These are phyloP conservation scores for Gisinianus flammeolus DNA, from an alignment of 2,888 invertebrate species.

Conservation along the genomic window DNA sequence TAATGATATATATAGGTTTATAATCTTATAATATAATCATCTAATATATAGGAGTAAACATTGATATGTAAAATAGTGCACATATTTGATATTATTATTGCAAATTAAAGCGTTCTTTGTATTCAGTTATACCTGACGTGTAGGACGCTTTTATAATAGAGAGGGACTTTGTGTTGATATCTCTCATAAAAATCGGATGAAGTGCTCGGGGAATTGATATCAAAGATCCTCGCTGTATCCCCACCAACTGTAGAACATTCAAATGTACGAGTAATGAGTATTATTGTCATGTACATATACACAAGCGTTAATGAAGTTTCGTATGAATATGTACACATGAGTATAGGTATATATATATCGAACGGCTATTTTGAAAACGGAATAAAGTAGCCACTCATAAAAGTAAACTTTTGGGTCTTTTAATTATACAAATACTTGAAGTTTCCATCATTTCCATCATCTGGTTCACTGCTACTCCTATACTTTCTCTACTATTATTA, in stretches of 20 bases:
- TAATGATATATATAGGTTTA: too few relatives aligned
- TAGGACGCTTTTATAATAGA: conserved; percentile 59
- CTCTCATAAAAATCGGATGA: conserved; percentile 59
- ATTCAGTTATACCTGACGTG: conserved; percentile 60
- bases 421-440: conserved; percentile 14
- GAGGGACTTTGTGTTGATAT: conserved; percentile 55
- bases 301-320: too few relatives aligned
- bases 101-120: too few relatives aligned
- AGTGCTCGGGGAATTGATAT: conserved; percentile 60
- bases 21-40: too few relatives aligned
- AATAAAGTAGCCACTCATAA: neutral
- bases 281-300: too few relatives aligned
- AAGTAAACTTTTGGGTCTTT: conserved; percentile 12
- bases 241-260: conserved; percentile 58
- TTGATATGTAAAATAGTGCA: too few relatives aligned
- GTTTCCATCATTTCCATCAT: conserved; percentile 9
- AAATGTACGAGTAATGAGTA: neutral
- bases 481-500: too few relatives aligned
- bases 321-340: too few relatives aligned
- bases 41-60: too few relatives aligned
- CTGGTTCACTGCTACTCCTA: too few relatives aligned
- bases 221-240: conserved; percentile 60
- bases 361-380: neutral
- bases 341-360: neutral
- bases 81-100: too few relatives aligned